phyloP scores from a whole-genome alignment of 1,140 invertebrate species.

The Nymphalis io region DNA sequence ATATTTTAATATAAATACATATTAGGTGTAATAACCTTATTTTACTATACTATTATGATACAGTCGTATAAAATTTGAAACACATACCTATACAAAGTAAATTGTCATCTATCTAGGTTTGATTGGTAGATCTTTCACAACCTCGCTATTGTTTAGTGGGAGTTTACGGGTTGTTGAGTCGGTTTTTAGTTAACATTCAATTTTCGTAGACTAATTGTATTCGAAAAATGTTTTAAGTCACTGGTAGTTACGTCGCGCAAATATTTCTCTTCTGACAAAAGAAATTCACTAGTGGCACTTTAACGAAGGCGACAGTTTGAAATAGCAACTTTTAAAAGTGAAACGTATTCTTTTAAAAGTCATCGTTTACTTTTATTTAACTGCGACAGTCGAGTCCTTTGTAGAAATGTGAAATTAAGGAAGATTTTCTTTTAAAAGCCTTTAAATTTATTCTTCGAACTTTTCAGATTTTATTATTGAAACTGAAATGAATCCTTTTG shows the following conservation, averaged over 20 bases:
- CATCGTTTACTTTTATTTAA: slow-evolving; percentile 23
- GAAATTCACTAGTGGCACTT: slow-evolving; percentile 1
- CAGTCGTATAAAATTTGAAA: too few species aligned
- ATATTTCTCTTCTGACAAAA: neutral
- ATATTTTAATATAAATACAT: too few species aligned
- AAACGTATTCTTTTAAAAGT: slow-evolving; percentile 27
- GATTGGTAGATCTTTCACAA: too few species aligned
- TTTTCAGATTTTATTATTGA: neutral
- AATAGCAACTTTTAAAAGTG: slow-evolving; percentile 31
- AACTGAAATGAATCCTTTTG: neutral
- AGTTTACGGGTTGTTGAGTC: too few species aligned
- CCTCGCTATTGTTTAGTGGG: too few species aligned
- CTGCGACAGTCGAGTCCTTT: slow-evolving; percentile 8
- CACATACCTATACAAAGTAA: too few species aligned
- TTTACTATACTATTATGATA: too few species aligned
- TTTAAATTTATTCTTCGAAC: slow-evolving; percentile 5
- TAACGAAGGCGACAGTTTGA: neutral
- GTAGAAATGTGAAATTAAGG: slow-evolving; percentile 5
- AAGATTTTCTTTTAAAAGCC: slow-evolving; percentile 14
- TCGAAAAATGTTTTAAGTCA: neutral
- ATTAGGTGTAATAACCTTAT: too few species aligned
- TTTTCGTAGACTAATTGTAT: neutral
- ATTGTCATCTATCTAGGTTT: too few species aligned
- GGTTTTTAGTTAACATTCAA: too few species aligned
- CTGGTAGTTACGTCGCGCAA: neutral